Percentiles rank a stretch among this genome's conserved stretches.
Conservation (phyloP, 2,113 vertebrate species). For the Poicephalus meyeri region DNA sequence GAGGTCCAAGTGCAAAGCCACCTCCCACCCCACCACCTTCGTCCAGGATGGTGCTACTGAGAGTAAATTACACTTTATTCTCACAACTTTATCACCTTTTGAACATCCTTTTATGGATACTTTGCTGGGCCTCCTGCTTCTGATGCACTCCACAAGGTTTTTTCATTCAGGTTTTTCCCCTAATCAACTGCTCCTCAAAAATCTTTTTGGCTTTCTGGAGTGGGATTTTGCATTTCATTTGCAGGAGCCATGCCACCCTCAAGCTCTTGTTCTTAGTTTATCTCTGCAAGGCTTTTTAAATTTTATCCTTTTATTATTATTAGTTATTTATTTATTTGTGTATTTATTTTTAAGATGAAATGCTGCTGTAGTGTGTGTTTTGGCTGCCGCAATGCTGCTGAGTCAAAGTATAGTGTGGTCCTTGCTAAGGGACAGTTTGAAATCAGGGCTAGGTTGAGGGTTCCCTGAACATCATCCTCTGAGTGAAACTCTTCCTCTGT, state of each 20-base stretch:
- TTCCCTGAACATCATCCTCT: not conserved
- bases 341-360: not conserved
- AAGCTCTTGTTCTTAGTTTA: not conserved
- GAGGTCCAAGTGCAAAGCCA: not conserved
- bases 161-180: not conserved
- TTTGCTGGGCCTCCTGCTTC: not conserved
- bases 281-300: not conserved
- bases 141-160: not conserved
- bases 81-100: not conserved
- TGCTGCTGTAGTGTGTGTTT: not conserved
- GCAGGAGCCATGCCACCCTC: not conserved
- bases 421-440: not conserved
- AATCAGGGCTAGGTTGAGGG: not conserved
- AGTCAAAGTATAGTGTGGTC: fast-evolving
- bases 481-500: not conserved
- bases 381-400: not conserved
- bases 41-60: not conserved
- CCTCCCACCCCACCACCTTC: not conserved
- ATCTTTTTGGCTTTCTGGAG: not conserved
- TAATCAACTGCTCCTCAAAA: not conserved
- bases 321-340: not conserved
- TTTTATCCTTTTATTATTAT: not conserved
- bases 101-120: not conserved
- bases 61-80: not conserved
- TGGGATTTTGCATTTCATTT: not conserved